phyloP scores from a whole-genome alignment of 2,113 vertebrate genomes.

The Setophaga petechia region DNA sequence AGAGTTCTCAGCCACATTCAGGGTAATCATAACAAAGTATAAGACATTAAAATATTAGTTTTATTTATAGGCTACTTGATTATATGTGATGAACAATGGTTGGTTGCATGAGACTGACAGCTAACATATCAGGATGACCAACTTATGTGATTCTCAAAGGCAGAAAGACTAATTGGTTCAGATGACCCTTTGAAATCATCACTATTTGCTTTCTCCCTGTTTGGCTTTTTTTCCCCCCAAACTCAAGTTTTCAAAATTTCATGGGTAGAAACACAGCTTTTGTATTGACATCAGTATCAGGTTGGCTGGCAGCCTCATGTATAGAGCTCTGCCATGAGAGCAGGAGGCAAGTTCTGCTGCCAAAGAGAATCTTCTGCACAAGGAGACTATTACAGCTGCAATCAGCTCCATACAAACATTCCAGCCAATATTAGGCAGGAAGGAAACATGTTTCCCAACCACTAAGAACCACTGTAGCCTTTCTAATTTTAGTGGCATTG shows the following conservation, averaged over 20 bases:
- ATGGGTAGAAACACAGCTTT: background rate
- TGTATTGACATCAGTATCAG: background rate
- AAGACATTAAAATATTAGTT: background rate
- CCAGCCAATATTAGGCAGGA: background rate
- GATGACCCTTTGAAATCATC: background rate
- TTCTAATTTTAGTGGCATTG: slow-evolving; percentile 22
- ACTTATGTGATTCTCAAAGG: background rate
- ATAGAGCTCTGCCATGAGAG: slow-evolving; percentile 2
- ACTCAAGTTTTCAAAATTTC: background rate
- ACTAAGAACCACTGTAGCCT: background rate
- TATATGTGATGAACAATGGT: background rate
- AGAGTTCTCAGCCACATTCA: background rate
- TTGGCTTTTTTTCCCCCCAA: background rate
- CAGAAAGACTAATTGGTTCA: background rate
- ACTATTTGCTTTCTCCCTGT: background rate
- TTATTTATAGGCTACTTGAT: background rate
- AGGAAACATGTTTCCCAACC: background rate
- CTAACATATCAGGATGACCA: background rate
- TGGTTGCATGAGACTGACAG: background rate
- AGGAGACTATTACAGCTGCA: background rate
- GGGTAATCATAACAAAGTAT: background rate
- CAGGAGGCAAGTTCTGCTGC: slow-evolving; percentile 16
- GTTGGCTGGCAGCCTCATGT: background rate
- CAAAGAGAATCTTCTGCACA: slow-evolving; percentile 35
- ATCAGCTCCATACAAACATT: background rate